Base-by-base conservation (phyloP, 1,140 invertebrate genomes). In the Bombyx mori region DNA sequence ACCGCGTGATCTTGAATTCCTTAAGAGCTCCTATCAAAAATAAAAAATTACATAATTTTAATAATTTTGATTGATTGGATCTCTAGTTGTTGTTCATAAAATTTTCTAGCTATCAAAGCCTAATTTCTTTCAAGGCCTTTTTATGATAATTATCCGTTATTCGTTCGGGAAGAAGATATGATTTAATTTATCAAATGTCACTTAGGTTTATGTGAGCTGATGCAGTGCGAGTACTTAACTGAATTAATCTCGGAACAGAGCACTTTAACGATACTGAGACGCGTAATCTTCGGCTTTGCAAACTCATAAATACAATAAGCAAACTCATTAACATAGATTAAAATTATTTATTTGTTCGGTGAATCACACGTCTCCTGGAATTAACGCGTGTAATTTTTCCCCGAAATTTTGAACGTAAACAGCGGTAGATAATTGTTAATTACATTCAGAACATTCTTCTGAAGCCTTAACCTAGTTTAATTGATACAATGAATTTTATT, bases 381-480 rank as follows among this genome's bases (percentile, higher is more conserved):
- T 35, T 49, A 18, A 49, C 48, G 48, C 48, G 12, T 49, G 12
- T 49, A 49, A 49, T 49, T 49, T 49, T 49, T 49, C 48, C 22
- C 8, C 48, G 48, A 49, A 49, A 49, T 7, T 12, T 12, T 49
- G n/a, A 12, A n/a, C 22, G 48, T 49, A n/a, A 49, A 49, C n/a
- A 49, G 8, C 22, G 48, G 26, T 35, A 35, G 26, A 35, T 35
- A 35, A 35, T 35, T 35, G 26, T 35, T 35, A 5, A 5, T 35
- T 35, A 35, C 26, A 35, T 35, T 35, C 26, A 5, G 26, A 35
- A 35, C 4, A 35, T 35, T 35, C 26, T 35, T 22, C 48, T 47
- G 44, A 57, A 73, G 76, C 77, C 76, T 79, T 81, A 69, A 79
- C 78, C 78, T 61, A 77, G 58, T 75, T 79, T 74, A 63, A 63